Evolutionary conservation across 2,113 vertebrate genomes (phyloP), one percentile per base, ranked within the genome.

Genomic region (Micromys minutus): DNA sequence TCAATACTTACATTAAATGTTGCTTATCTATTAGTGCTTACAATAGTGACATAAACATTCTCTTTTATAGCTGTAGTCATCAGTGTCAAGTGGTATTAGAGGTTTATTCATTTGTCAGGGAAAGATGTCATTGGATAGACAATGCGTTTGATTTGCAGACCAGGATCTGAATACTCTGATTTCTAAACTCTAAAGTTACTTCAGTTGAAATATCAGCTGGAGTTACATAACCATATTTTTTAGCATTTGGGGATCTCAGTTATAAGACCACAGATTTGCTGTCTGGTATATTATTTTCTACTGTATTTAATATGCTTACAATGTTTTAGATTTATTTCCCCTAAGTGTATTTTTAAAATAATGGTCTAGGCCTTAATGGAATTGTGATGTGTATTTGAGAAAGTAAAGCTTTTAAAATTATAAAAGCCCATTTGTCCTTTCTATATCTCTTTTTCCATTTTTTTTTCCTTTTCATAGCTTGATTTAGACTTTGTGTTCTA

Each of bases 201-300:
- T 92, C 55, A 83, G 52, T 5, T 89, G n/a, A 83, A 93, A 42
- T 89, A 88, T 61, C 42, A 69, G 77, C 47, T 89, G 81, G 21
- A 89, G 29, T 96, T 96, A 69, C 42, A 71, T 87, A 91, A 86
- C 87, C 24, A 94, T 87, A 89, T 83, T 87, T 90, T 94, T 69
- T 34, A 90, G 74, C 50, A 87, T 97, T 87, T 94, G 79, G 34
- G 65, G 76, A 97, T 36, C 79, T 97, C 39, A 94, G 63, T 89
- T 94, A 96, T 98, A 95, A 95, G 42, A 77, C 26, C 47, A 80
- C 74, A 90, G 93, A 97, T 93, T 97, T 96, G 77, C 36, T 96
- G 86, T 97, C 95, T 96, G 77, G 98, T 95, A 94, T 86, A 95
- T 85, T 76, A 29, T 94, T 91, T 96, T 87, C 88, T 22, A 72